phyloP scores from a whole-genome alignment of 2,888 invertebrate genomes.

The Sinelater perroti region DNA sequence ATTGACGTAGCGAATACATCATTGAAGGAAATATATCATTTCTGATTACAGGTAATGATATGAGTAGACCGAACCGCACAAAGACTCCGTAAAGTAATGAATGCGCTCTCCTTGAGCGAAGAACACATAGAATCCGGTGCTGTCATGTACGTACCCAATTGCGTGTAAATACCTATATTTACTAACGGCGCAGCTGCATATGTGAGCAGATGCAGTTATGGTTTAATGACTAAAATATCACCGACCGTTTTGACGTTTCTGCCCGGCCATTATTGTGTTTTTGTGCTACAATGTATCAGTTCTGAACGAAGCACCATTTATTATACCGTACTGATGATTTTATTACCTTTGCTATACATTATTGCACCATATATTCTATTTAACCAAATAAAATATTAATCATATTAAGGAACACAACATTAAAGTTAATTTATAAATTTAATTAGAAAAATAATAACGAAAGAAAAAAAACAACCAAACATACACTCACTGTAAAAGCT shows the following conservation, averaged over 20 bases:
- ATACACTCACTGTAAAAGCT: too few species aligned
- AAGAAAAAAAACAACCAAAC: too few species aligned
- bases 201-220: conserved; percentile 14
- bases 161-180: conserved; percentile 18
- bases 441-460: too few species aligned
- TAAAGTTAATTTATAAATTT: too few species aligned
- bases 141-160: conserved; percentile 15
- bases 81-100: conserved; percentile 16
- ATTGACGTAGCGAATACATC: conserved; percentile 15
- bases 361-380: too few species aligned
- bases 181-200: conserved; percentile 19
- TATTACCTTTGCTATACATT: too few species aligned
- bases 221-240: conserved; percentile 19
- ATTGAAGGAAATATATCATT: conserved; percentile 18
- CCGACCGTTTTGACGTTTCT: neutral
- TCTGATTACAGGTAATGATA: conserved; percentile 19
- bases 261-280: neutral
- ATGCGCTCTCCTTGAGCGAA: conserved; percentile 13
- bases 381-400: too few species aligned
- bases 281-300: conserved; percentile 1
- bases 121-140: conserved; percentile 10
- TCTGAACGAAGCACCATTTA: too few species aligned
- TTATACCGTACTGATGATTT: too few species aligned
- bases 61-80: conserved; percentile 11
- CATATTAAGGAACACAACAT: too few species aligned